Evolutionary conservation across 2,113 vertebrate genomes (phyloP).

Genomic region (Paramisgurnus dabryanus): DNA sequence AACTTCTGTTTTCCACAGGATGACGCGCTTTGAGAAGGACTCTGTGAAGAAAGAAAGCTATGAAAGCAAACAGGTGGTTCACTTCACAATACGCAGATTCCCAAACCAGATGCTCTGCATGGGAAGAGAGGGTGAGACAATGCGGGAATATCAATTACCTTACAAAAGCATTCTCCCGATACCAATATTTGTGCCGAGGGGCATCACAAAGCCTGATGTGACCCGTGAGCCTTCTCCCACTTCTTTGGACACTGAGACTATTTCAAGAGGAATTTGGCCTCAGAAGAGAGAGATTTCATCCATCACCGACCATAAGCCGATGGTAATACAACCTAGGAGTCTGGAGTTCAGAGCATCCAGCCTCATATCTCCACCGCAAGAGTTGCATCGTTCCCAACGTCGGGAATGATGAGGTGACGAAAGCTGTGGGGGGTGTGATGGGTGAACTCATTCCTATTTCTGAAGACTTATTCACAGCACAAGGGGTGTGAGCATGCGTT

Average conservation of each 20-base stretch:
- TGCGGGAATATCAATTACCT: constrained; percentile 62
- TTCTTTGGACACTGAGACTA: constrained; percentile 28
- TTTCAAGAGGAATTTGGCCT: constrained; percentile 20
- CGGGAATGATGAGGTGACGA: constrained; percentile 55
- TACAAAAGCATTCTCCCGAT: constrained; percentile 52
- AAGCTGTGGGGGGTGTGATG: not conserved
- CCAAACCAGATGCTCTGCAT: constrained; percentile 64
- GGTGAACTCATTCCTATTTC: constrained; percentile 6
- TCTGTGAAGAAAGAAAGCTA: constrained; percentile 61
- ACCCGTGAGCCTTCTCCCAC: not conserved
- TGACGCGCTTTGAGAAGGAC: constrained; percentile 63
- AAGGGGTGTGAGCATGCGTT: not conserved
- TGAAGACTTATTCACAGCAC: not conserved
- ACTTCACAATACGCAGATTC: constrained; percentile 64
- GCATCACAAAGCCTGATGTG: constrained; percentile 8
- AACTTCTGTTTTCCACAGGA: constrained; percentile 50
- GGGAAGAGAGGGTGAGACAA: constrained; percentile 54
- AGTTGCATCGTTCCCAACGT: constrained; percentile 48
- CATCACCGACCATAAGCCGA: constrained; percentile 44
- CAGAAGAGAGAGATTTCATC: constrained; percentile 35
- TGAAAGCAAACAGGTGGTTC: constrained; percentile 66
- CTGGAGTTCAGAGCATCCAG: constrained; percentile 62
- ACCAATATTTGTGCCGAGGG: constrained; percentile 55
- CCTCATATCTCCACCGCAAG: constrained; percentile 60
- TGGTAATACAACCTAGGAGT: constrained; percentile 50